Base-by-base conservation (phyloP, 1,140 invertebrate species). In the Drosophila aff. region DNA sequence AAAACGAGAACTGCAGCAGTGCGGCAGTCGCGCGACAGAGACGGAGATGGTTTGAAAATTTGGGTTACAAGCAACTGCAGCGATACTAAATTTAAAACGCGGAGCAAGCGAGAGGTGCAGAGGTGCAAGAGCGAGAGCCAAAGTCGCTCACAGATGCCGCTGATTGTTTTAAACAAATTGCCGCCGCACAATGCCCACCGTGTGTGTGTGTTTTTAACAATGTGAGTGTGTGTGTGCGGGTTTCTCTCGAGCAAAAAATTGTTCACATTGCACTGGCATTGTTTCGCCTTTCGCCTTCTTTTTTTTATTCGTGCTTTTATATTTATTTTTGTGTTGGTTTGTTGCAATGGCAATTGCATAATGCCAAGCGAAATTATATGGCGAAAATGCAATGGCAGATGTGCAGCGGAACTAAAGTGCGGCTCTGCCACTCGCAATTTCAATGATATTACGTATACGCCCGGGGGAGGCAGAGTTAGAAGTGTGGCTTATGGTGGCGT, bases 131-230 rank as follows among this genome's bases (percentile, higher is more conserved):
- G 71, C 49, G 31, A 41, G 58, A 76, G 28, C 3, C n/a, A 61
- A 59, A 31, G n/a, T 44, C n/a, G 71, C 53, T 55, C 40, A 36
- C 57, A 46, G 28, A 40, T 60, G 47, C 23, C 41, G 69, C 31
- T 86, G 82, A 79, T 82, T 86, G 79, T 87, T 86, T 86, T 79
- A 63, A 86, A 79, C 82, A 79, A 79, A 79, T 65, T 79, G 60
- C 50, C 44, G 63, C 50, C 44, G 46, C 46, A 43, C 26, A 61
- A 46, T 50, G 71, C 4, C 15, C 2, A 23, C 8, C 4, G 15
- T 16, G 49, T 50, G 49, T 50, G 49, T 26, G 13, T 31, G 16
- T 50, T 9, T 43, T 62, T 49, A 58, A 64, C 44, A 61, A 55
- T 75, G 46, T 43, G 64, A 36, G 66, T 49, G 23, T 3, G 68